These are phyloP conservation scores for Aphelinus certus DNA, from an alignment of 1,140 invertebrate species.

Conservation along the genomic window DNA sequence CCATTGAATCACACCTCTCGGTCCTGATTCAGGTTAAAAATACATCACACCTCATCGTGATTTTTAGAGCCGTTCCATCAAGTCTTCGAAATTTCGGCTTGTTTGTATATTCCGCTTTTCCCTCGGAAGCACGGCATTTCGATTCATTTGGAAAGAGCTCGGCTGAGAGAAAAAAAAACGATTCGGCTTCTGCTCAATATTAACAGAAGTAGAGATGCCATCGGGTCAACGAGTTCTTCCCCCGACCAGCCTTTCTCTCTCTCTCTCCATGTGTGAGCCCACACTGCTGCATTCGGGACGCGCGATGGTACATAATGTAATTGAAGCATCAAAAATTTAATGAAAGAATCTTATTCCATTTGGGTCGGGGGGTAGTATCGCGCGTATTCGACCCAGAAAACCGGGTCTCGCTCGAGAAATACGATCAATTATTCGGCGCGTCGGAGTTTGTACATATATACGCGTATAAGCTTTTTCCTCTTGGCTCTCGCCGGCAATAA, in stretches of 20 bases:
- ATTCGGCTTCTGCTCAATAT: not conserved
- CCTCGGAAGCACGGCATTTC: no score
- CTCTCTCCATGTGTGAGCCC: not conserved
- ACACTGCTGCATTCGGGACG: no score
- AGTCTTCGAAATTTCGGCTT: no score
- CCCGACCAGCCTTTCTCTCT: not conserved
- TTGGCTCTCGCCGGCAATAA: constrained; percentile 32
- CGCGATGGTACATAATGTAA: constrained; percentile 12
- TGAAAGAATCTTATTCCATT: not conserved
- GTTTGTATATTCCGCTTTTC: no score
- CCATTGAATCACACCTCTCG: no score
- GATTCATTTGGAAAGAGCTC: no score
- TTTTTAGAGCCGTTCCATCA: no score
- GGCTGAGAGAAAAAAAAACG: not conserved
- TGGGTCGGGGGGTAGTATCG: not conserved
- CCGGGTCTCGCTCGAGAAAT: constrained; percentile 1
- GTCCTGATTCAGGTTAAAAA: no score
- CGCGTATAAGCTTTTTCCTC: not conserved
- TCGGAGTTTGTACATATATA: not conserved
- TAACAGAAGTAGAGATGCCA: no score
- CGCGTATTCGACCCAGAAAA: constrained; percentile 1
- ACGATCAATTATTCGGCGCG: constrained; percentile 16
- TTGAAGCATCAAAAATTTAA: constrained; percentile 29
- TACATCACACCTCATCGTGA: no score
- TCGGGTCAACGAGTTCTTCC: not conserved